Base-by-base conservation (phyloP, 1,140 invertebrate genomes). In the Ips nitidus region DNA sequence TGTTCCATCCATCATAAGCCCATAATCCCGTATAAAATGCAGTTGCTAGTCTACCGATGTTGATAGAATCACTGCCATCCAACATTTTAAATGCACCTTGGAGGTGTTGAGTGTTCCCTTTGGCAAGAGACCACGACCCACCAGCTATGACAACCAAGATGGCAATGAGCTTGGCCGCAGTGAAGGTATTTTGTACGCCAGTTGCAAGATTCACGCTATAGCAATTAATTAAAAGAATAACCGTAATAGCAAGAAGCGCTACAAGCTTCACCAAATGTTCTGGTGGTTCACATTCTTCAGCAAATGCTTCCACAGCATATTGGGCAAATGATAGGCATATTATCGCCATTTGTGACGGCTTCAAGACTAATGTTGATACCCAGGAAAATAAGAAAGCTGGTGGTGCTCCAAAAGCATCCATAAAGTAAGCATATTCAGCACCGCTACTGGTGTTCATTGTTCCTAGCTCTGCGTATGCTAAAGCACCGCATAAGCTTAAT, bases 1-100 rank as follows among this genome's bases (percentile, higher is more conserved):
- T 98, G 82, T 98, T 99, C 95, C 95, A 99, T 73, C 97, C 98
- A 81, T 99, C 97, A 82, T 99, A 99, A 38, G 97, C 97, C 94
- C 98, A 99, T 1, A 99, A 85, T 40, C 96, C 97, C 4, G 92
- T 95, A 82, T 98, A 98, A 84, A 99, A 99, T 45, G 95, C 97
- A 5, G 95, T 93, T 3, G 95, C 95, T 60, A 98, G 89, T 81
- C 92, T 91, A 37, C 94, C 94, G 73, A 96, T 80, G 45, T 47
- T 47, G 2, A n/a, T n/a, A 6, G n/a, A n/a, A n/a, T n/a, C n/a
- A n/a, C 84, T 83, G 87, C 94, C 94, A 86, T 91, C 88, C 76
- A 87, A 84, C 22, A 97, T 84, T 82, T 94, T 94, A 82, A 92
- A 94, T 52, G 89, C 86, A 65, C n/a, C n/a, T n/a, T n/a, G n/a